Base-by-base conservation (phyloP, 2,888 invertebrate species). In the Marasmarcha lunaedactyla region DNA sequence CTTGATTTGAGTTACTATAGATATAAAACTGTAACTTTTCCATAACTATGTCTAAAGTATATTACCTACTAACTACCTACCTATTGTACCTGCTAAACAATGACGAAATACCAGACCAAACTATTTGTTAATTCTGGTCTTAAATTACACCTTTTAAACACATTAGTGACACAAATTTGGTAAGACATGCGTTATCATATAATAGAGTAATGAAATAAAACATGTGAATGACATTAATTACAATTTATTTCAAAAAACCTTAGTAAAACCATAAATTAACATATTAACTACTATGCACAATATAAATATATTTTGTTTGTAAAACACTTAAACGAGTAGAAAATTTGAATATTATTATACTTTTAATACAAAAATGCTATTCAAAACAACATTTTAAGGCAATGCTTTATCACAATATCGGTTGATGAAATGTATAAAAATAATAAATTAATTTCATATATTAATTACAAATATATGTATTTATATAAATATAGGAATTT, bases 401-500 rank as follows among this genome's bases (percentile, higher is more conserved):
- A 76, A 67, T 67, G 62, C 66, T 44, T 65, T 78, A 78, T 78
- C 77, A 78, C 77, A 76, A 57, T 57, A 42, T 59, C 54, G 52
- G 52, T 59, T 54, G 30, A 48, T 50, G 50, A 52, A 50, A 52
- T 49, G 45, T 47, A 46, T 30, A 30, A 3, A 30, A 30, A 30
- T 37, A 40, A 30, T 30, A 30, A n/a, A 30, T 30, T 30, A 35
- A 38, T 34, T 14, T 14, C 11, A 40, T 48, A 37, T 43, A 44
- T 46, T 49, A 44, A 40, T 38, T 40, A 45, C 30, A 25, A 20
- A 36, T 39, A 42, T 42, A 42, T 38, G 38, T 44, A 37, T 45
- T 45, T 42, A 37, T 38, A 40, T 34, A 45, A 37, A 42, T 45
- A 41, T 46, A 46, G 42, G 44, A 49, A 44, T 20, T n/a, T 20